Conservation (phyloP, 2,113 vertebrate genomes). For the Taxidea taxus region DNA sequence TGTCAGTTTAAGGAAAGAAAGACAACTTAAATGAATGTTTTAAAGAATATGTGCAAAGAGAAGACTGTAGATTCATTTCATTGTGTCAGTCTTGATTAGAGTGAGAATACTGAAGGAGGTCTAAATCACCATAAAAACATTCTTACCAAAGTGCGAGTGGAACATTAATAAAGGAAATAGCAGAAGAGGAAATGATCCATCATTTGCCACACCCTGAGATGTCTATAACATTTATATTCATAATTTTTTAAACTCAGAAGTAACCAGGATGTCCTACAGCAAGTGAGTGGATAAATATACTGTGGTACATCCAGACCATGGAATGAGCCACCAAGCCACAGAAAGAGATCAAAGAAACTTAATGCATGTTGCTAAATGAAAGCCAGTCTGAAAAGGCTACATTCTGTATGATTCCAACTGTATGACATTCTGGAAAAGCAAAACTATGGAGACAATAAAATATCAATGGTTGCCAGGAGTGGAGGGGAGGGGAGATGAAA, state of each 20-base stretch:
- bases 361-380: neutral
- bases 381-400: neutral
- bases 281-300: neutral
- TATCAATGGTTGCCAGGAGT: neutral
- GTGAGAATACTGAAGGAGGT: neutral
- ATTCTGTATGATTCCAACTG: neutral
- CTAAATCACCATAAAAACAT: neutral
- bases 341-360: neutral
- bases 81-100: neutral
- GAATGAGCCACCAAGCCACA: neutral
- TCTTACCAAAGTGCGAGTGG: neutral
- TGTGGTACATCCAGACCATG: neutral
- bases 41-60: neutral
- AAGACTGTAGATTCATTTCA: neutral
- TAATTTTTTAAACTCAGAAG: neutral
- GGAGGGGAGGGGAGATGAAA: neutral
- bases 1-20: conserved; percentile 15
- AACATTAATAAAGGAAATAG: neutral
- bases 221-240: neutral
- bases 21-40: neutral
- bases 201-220: neutral
- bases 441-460: neutral
- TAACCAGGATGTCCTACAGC: neutral
- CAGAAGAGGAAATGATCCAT: neutral
- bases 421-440: neutral